Percentiles rank a stretch among this genome's conserved stretches.
Conservation (phyloP, 2,113 vertebrate species). For the Holacanthus passer region DNA sequence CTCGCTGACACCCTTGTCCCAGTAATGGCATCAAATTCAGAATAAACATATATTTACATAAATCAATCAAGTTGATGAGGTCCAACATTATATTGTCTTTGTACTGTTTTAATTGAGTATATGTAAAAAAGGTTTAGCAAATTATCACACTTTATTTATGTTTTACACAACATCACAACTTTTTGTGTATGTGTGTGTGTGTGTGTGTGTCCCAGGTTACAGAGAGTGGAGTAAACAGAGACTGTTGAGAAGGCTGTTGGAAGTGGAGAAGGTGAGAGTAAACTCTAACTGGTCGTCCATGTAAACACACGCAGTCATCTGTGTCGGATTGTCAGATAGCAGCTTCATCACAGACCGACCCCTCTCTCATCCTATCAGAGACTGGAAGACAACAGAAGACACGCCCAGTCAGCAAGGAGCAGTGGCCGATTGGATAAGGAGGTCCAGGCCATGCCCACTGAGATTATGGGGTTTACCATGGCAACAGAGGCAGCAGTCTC, state of each 20-base stretch:
- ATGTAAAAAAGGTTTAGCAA: no score
- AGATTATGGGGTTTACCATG: slow-evolving; percentile 57
- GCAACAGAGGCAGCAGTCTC: slow-evolving; percentile 74
- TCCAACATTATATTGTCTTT: no score
- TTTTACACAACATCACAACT: no score
- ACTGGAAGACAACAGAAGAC: slow-evolving; percentile 64
- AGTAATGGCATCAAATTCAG: no score
- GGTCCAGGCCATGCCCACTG: slow-evolving; percentile 46
- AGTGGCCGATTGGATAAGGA: slow-evolving; percentile 61
- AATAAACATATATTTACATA: no score
- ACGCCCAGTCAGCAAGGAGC: slow-evolving; percentile 50
- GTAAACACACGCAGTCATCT: slow-evolving; percentile 13
- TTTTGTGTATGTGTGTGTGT: slow-evolving; percentile 37
- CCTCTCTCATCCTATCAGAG: slow-evolving; percentile 69
- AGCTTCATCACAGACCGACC: slow-evolving; percentile 21
- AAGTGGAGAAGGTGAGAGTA: slow-evolving; percentile 90
- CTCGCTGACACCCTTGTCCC: not conserved
- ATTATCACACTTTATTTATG: no score
- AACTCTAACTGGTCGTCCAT: not conserved
- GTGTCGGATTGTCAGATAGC: not conserved
- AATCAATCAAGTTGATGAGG: no score
- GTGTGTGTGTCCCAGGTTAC: slow-evolving; percentile 82
- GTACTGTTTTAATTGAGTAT: no score
- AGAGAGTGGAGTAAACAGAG: slow-evolving; percentile 92
- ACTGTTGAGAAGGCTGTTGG: slow-evolving; percentile 86